phyloP scores from a whole-genome alignment of 1,140 invertebrate genomes.

The Tyrophagus putrescentiae region DNA sequence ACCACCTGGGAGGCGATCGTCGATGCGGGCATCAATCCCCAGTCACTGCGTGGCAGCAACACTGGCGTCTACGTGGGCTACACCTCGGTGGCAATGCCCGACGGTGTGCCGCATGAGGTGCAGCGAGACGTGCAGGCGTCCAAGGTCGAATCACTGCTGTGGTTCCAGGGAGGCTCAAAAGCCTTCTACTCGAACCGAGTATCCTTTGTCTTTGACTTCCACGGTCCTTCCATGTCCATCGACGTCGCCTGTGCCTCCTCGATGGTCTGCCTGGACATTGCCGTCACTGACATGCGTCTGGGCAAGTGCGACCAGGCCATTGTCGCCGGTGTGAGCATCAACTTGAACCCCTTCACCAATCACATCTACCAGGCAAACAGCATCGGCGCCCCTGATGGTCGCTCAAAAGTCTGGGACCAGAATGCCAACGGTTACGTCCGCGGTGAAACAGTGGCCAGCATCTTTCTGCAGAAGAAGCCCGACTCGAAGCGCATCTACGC shows the following conservation, averaged over 20 bases:
- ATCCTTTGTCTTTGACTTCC: constrained; percentile 83
- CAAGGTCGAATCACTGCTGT: constrained; percentile 74
- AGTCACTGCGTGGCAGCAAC: constrained; percentile 36
- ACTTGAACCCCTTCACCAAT: constrained; percentile 66
- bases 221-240: constrained; percentile 68
- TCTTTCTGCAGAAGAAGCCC: constrained; percentile 38
- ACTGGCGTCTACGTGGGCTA: constrained; percentile 81
- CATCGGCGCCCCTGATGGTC: constrained; percentile 85
- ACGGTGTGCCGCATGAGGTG: constrained; percentile 28
- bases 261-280: constrained; percentile 60
- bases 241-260: constrained; percentile 92
- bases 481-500: constrained; percentile 39
- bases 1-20: constrained; percentile 79
- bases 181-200: constrained; percentile 35
- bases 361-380: constrained; percentile 70
- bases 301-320: constrained; percentile 81
- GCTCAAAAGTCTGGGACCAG: constrained; percentile 47
- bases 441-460: constrained; percentile 42
- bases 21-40: constrained; percentile 54
- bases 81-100: constrained; percentile 32
- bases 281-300: constrained; percentile 56
- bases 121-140: constrained; percentile 53
- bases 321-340: constrained; percentile 67
- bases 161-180: constrained; percentile 88
- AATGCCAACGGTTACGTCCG: constrained; percentile 52